These are phyloP conservation scores for Poeciliopsis infans DNA, from an alignment of 2,797 vertebrate species.

Conservation along the genomic window DNA sequence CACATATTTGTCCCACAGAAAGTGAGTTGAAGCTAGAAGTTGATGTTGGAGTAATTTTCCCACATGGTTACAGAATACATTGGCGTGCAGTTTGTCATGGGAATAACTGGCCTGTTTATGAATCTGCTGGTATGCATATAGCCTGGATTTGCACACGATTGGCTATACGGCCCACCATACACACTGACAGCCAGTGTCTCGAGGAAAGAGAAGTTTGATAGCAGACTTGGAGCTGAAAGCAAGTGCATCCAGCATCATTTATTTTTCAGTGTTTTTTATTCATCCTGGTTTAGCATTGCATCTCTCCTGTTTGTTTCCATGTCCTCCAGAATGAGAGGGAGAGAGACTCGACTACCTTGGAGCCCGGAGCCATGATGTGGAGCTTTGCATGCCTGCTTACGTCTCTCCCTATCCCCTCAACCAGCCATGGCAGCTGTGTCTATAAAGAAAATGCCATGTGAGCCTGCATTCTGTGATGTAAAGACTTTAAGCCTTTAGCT, in stretches of 20 bases:
- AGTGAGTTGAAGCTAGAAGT: constrained; percentile 40
- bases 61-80: constrained; percentile 49
- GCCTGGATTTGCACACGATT: constrained; percentile 28
- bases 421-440: constrained; percentile 53
- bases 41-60: constrained; percentile 52
- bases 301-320: constrained; percentile 40
- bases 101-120: constrained; percentile 65
- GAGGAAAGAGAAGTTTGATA: constrained; percentile 25
- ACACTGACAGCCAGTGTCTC: constrained; percentile 33
- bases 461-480: constrained; percentile 30
- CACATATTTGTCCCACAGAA: not conserved
- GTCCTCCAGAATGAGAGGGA: constrained; percentile 41
- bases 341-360: constrained; percentile 49
- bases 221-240: constrained; percentile 42
- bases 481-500: constrained; percentile 30
- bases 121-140: constrained; percentile 48
- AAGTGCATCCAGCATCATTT: constrained; percentile 43
- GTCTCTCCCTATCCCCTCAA: constrained; percentile 69
- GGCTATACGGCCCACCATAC: constrained; percentile 21
- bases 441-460: constrained; percentile 22
- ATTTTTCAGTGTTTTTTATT: constrained; percentile 53
- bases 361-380: constrained; percentile 53
- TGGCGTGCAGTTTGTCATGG: constrained; percentile 49
- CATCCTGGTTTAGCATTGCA: constrained; percentile 15
- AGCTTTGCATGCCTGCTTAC: constrained; percentile 66